Conservation (phyloP, 2,113 vertebrate species). For the Neofelis nebulosa region DNA sequence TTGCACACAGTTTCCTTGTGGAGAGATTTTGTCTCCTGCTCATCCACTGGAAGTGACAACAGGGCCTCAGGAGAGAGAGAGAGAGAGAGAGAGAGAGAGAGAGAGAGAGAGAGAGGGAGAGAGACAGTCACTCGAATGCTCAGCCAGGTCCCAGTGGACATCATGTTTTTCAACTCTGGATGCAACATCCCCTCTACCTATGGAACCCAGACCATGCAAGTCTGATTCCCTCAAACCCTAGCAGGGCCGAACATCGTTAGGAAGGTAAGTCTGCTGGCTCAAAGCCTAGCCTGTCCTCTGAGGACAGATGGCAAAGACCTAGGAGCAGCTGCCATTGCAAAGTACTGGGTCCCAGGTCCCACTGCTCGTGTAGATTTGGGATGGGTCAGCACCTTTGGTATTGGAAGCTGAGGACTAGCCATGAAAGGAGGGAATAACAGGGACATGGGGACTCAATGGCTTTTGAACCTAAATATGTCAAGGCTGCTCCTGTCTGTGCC, state of each 20-base stretch:
- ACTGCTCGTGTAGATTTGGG: fast-evolving
- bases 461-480: neutral
- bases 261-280: neutral
- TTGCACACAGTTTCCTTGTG: fast-evolving
- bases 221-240: neutral
- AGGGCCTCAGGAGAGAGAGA: neutral
- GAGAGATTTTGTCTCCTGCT: neutral
- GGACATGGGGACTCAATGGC: fast-evolving
- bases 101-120: neutral
- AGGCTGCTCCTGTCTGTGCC: neutral
- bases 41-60: neutral
- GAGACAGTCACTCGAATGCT: neutral
- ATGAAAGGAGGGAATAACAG: no score
- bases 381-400: no score
- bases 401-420: no score
- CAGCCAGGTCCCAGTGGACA: neutral
- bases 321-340: neutral
- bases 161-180: neutral
- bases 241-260: neutral
- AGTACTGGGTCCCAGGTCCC: fast-evolving
- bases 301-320: neutral
- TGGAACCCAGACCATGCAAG: neutral
- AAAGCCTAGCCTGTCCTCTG: neutral
- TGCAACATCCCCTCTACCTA: fast-evolving
- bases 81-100: neutral